These are phyloP conservation scores for Macrotrachela quadricornifera DNA, from an alignment of 1,140 invertebrate genomes.

Conservation along the genomic window DNA sequence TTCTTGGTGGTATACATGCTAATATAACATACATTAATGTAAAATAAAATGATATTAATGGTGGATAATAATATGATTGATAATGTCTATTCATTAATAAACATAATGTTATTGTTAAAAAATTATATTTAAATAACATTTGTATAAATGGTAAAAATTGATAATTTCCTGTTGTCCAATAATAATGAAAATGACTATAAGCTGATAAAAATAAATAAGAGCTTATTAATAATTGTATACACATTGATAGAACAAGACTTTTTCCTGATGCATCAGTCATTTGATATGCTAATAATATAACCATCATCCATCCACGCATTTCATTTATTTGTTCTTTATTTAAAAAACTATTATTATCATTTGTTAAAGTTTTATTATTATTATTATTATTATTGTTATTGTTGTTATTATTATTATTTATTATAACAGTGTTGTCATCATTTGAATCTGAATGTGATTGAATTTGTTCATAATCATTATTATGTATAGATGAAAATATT, in stretches of 20 bases:
- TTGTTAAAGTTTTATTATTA: no score
- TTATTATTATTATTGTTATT: no score
- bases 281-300: conserved; percentile 78
- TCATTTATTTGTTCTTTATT: conserved; percentile 83
- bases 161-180: conserved; percentile 63
- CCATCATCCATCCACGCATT: conserved; percentile 87
- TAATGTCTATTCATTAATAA: conserved; percentile 87
- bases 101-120: conserved; percentile 67
- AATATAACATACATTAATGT: conserved; percentile 54
- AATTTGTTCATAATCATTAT: no score
- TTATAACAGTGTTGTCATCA: conserved; percentile 12
- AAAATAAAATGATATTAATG: conserved; percentile 82
- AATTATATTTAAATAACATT: conserved; percentile 68
- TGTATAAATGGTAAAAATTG: conserved; percentile 39
- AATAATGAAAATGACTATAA: conserved; percentile 80
- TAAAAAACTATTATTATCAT: conserved; percentile 45
- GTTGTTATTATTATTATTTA: no score
- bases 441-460: no score
- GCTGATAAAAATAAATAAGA: conserved; percentile 77
- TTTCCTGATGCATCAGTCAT: conserved; percentile 58
- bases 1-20: conserved; percentile 26
- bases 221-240: conserved; percentile 64
- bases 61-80: conserved; percentile 87
- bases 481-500: no score
- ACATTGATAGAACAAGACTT: conserved; percentile 49